Evolutionary conservation across 2,797 vertebrate species (phyloP).

Genomic region (Australoheros facetus): DNA sequence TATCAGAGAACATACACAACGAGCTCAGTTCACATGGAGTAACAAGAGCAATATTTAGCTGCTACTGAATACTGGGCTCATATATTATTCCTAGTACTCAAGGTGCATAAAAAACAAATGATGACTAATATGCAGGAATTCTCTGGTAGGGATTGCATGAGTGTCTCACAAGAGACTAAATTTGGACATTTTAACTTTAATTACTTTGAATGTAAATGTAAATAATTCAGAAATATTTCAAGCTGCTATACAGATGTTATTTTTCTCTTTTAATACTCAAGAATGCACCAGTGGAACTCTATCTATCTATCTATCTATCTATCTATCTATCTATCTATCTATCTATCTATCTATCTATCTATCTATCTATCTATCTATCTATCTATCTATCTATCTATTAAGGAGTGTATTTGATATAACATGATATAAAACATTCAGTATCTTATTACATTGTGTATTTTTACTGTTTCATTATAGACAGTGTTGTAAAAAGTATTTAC

Average conservation of each 20-base stretch:
- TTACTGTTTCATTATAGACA: not conserved
- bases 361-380: too few species aligned
- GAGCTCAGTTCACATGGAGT: conserved; percentile 33
- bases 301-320: not conserved
- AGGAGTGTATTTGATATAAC: too few species aligned
- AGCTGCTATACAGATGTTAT: too few species aligned
- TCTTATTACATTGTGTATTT: not conserved
- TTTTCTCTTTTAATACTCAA: not conserved
- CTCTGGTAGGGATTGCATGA: too few species aligned
- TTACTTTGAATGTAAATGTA: not conserved
- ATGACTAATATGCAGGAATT: not conserved
- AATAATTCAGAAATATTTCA: not conserved
- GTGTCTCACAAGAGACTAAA: too few species aligned
- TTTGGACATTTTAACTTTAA: too few species aligned
- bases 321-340: too few species aligned
- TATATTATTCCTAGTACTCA: conserved; percentile 7
- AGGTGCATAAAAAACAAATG: conserved; percentile 8
- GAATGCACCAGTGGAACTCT: not conserved
- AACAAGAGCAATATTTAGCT: conserved; percentile 32
- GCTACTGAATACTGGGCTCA: conserved; percentile 43
- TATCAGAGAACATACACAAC: conserved; percentile 51
- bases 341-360: not conserved
- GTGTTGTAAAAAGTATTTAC: not conserved
- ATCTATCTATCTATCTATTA: too few species aligned
- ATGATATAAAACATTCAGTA: not conserved